phyloP scores from a whole-genome alignment of 2,113 vertebrate genomes.

The Paralichthys olivaceus region DNA sequence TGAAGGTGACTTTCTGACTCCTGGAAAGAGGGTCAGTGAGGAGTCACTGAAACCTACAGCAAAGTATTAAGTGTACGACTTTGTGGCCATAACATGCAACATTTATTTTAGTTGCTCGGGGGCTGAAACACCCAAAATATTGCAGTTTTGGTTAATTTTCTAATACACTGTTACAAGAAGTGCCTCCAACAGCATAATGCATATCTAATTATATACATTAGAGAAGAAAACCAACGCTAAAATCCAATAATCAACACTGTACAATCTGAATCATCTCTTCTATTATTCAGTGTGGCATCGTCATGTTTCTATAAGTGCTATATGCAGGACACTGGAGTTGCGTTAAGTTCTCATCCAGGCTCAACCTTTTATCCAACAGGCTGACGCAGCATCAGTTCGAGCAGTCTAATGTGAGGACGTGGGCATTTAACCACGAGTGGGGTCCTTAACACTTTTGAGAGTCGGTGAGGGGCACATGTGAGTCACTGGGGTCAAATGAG shows the following conservation, averaged over 20 bases:
- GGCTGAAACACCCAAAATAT: background rate
- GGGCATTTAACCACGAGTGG: background rate
- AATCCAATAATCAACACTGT: background rate
- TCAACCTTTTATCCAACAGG: background rate
- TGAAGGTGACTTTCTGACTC: constrained; percentile 1
- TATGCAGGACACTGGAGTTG: background rate
- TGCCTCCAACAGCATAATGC: background rate
- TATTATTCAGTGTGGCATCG: background rate
- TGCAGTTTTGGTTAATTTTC: no score
- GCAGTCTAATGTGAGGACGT: background rate
- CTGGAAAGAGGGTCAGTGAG: background rate
- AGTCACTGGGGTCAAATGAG: background rate
- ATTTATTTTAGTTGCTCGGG: background rate
- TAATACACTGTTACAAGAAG: background rate
- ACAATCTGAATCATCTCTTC: background rate
- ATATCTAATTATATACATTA: background rate
- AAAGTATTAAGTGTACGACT: background rate
- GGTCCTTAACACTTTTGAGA: background rate
- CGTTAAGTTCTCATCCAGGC: background rate
- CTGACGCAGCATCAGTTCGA: background rate
- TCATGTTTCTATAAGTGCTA: no score
- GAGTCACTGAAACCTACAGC: background rate
- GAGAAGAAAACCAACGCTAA: background rate
- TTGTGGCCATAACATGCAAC: background rate
- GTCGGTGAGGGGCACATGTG: background rate